phyloP scores from a whole-genome alignment of 2,113 vertebrate genomes.

The Lutjanus erythropterus region DNA sequence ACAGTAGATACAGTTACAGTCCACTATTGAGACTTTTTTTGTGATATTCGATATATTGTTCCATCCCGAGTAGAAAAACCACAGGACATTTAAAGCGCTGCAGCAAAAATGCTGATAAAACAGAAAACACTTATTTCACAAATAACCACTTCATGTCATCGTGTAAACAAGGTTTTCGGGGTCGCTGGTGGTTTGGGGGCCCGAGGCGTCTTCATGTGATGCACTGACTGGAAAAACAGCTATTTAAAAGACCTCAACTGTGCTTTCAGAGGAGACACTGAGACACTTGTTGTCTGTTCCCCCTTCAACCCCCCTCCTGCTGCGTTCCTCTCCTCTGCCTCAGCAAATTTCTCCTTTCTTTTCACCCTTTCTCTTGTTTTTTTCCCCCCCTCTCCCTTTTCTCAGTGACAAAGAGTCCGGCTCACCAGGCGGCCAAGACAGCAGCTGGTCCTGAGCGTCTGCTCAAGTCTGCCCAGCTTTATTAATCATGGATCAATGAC shows the following conservation, averaged over 20 bases:
- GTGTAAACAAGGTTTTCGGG: not conserved
- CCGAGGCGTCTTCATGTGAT: slow-evolving; percentile 43
- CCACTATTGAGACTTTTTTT: too few species aligned
- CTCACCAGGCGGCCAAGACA: slow-evolving; percentile 43
- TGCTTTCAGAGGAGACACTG: slow-evolving; percentile 61
- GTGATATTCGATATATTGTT: too few species aligned
- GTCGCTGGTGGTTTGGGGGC: not conserved
- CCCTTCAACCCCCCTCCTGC: slow-evolving; percentile 13
- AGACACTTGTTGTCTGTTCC: slow-evolving; percentile 60
- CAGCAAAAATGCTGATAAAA: not conserved
- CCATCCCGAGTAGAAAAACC: too few species aligned
- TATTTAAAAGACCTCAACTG: slow-evolving; percentile 66
- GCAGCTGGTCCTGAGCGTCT: slow-evolving; percentile 55
- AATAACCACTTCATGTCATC: not conserved
- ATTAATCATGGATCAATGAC: slow-evolving; percentile 46
- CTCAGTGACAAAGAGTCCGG: slow-evolving; percentile 48
- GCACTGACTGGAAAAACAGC: slow-evolving; percentile 26
- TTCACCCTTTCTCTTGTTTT: slow-evolving; percentile 29
- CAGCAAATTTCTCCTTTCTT: slow-evolving; percentile 52
- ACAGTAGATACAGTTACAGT: too few species aligned
- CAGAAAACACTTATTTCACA: fast-evolving
- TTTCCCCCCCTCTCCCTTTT: not conserved
- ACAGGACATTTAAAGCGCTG: not conserved
- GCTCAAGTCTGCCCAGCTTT: slow-evolving; percentile 14
- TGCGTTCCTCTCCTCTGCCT: slow-evolving; percentile 58